A percentile compares a stretch with the other conserved stretches of the same genome.
Evolutionary conservation across 2,888 invertebrate species (phyloP).

Genomic region (Luffia ferchaultella): DNA sequence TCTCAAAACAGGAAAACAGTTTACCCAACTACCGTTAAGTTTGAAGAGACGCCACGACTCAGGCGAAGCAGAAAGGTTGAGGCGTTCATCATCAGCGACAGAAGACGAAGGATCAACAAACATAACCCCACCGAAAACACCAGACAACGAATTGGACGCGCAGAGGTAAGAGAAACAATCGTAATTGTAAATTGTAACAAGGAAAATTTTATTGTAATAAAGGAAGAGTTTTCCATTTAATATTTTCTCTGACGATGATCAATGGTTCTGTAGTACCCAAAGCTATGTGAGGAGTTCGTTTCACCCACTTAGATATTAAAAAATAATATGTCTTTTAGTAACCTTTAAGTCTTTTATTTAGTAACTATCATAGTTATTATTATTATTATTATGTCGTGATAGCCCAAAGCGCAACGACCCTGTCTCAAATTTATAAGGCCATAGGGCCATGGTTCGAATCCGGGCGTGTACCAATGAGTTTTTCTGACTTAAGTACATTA

Average conservation of each 20-base stretch:
- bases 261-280: neutral
- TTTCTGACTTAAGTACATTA: too few relatives aligned
- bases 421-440: too few relatives aligned
- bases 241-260: neutral
- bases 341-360: too few relatives aligned
- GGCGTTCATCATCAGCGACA: conserved; percentile 56
- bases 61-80: conserved; percentile 40
- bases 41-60: conserved; percentile 53
- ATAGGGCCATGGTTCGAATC: too few relatives aligned
- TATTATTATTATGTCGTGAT: too few relatives aligned
- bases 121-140: conserved; percentile 58
- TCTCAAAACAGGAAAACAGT: conserved; percentile 39
- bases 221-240: neutral
- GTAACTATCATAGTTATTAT: too few relatives aligned
- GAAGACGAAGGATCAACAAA: conserved; percentile 58
- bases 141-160: conserved; percentile 54
- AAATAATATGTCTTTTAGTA: too few relatives aligned
- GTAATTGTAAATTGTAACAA: neutral
- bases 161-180: conserved; percentile 33
- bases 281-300: too few relatives aligned
- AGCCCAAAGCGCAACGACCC: too few relatives aligned
- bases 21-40: conserved; percentile 49
- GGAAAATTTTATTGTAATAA: neutral
- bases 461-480: too few relatives aligned
- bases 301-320: too few relatives aligned